Conservation (phyloP, 2,888 invertebrate species). For the Oasisia sp. region DNA sequence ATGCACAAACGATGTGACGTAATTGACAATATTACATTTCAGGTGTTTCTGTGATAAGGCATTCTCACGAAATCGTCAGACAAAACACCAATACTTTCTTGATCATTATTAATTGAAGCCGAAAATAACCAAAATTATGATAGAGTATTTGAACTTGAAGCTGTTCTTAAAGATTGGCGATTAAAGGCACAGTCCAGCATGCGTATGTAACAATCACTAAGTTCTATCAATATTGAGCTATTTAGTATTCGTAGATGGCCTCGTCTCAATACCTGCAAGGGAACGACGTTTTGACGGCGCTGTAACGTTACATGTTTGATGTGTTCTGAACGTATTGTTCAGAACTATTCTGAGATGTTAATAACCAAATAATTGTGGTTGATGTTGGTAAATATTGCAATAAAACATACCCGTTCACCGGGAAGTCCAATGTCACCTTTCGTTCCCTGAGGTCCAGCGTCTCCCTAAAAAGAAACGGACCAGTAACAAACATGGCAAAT, state of each 20-base stretch:
- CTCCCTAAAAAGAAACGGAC: not conserved
- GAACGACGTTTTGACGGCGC: not conserved
- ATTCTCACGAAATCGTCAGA: too few species aligned
- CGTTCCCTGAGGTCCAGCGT: not conserved
- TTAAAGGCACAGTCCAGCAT: not conserved
- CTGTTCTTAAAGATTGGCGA: not conserved
- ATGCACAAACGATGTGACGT: too few species aligned
- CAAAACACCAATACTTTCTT: too few species aligned
- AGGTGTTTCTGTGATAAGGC: too few species aligned
- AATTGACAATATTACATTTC: too few species aligned
- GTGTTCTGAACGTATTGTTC: too few species aligned
- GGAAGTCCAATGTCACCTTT: conserved; percentile 1
- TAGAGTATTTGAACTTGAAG: not conserved
- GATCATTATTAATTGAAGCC: too few species aligned
- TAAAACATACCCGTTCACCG: not conserved
- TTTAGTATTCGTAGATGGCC: not conserved
- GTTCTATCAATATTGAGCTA: not conserved
- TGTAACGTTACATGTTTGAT: too few species aligned
- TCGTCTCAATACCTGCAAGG: not conserved
- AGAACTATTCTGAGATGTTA: too few species aligned
- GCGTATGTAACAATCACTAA: not conserved
- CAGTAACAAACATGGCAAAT: not conserved
- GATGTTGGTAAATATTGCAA: not conserved
- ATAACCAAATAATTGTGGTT: not conserved
- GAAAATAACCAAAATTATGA: not conserved